Percentiles rank a stretch among this genome's conserved stretches.
Conservation (phyloP, 1,140 invertebrate species). For the Hermetia illucens region DNA sequence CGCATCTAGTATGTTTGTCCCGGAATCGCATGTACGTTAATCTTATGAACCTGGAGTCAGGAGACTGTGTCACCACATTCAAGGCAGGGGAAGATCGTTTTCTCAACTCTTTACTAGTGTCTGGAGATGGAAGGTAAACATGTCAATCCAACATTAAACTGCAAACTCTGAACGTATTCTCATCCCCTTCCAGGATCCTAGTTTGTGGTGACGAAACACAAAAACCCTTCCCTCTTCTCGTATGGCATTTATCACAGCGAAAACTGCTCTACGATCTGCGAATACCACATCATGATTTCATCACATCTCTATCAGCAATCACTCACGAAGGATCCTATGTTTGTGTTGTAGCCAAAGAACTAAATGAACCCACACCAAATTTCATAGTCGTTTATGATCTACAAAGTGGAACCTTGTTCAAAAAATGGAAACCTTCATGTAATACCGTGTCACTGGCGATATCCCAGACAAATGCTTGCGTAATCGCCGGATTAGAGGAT, state of each 20-base stretch:
- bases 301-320: slow-evolving; percentile 68
- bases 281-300: slow-evolving; percentile 78
- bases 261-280: slow-evolving; percentile 75
- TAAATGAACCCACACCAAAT: slow-evolving; percentile 68
- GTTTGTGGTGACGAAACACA: slow-evolving; percentile 86
- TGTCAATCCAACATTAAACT: too few relatives aligned
- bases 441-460: slow-evolving; percentile 69
- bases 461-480: slow-evolving; percentile 61
- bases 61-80: slow-evolving; percentile 75
- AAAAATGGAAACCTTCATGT: slow-evolving; percentile 74
- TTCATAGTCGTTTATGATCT: slow-evolving; percentile 84
- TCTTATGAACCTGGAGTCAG: slow-evolving; percentile 63
- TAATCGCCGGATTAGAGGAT: slow-evolving; percentile 70
- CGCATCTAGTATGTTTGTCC: slow-evolving; percentile 66
- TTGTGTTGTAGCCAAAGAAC: slow-evolving; percentile 54
- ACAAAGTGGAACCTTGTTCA: slow-evolving; percentile 81
- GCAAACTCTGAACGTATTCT: background rate
- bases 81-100: slow-evolving; percentile 80
- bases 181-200: slow-evolving; percentile 41
- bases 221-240: slow-evolving; percentile 76
- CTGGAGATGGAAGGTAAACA: slow-evolving; percentile 61
- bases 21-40: slow-evolving; percentile 84
- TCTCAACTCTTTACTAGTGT: slow-evolving; percentile 73
- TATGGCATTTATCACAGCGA: slow-evolving; percentile 71
- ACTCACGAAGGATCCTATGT: slow-evolving; percentile 68